phyloP scores from a whole-genome alignment of 23 tunicate species.

The Styela plicata region DNA sequence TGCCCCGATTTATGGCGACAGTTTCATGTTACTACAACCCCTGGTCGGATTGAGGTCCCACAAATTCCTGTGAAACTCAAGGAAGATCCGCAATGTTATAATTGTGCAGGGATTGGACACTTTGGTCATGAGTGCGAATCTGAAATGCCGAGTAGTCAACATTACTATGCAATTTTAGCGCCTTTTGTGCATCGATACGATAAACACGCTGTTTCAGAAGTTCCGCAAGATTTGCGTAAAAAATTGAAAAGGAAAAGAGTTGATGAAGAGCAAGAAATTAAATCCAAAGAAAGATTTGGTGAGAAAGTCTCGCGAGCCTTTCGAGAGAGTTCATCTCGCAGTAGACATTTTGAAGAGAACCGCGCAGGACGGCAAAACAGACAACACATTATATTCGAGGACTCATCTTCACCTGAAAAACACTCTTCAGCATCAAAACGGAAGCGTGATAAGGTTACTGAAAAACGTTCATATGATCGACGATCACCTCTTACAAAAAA shows the following conservation, averaged over 20 bases:
- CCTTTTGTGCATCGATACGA: background rate
- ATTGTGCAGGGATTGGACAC: conserved; percentile 22
- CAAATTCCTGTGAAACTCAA: background rate
- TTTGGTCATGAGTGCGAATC: conserved; percentile 6
- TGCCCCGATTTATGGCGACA: conserved; percentile 46
- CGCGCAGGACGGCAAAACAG: background rate
- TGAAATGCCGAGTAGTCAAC: background rate
- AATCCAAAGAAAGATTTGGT: too few relatives aligned
- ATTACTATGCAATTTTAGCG: background rate
- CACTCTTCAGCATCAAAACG: background rate
- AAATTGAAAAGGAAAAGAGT: background rate
- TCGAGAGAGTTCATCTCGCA: too few relatives aligned
- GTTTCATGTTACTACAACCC: conserved; percentile 12
- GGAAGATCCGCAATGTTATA: background rate
- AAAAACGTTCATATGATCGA: too few relatives aligned
- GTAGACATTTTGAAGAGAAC: background rate
- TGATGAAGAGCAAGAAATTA: too few relatives aligned
- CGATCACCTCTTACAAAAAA: too few relatives aligned
- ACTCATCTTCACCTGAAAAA: background rate
- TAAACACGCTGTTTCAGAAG: background rate
- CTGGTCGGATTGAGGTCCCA: conserved; percentile 9
- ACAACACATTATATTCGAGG: background rate
- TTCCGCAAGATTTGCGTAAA: background rate
- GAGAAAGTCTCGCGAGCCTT: too few relatives aligned
- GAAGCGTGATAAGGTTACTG: background rate